phyloP scores from a whole-genome alignment of 1,140 invertebrate species.

The Varroa destructor region DNA sequence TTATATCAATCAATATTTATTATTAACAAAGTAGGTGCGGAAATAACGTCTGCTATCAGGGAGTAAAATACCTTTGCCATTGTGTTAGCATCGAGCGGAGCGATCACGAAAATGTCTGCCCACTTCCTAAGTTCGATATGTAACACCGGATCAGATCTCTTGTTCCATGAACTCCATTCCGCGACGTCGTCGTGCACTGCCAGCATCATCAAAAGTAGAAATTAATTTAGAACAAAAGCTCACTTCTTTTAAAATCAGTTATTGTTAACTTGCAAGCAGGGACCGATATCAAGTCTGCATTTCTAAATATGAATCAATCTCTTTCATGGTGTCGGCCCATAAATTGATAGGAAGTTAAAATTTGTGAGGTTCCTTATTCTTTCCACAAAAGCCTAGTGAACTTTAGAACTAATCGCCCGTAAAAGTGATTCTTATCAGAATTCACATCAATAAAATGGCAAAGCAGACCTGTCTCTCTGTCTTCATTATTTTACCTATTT shows the following conservation, averaged over 20 bases:
- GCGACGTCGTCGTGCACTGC: slow-evolving; percentile 61
- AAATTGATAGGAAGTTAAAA: too few relatives aligned
- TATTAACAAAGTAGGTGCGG: too few relatives aligned
- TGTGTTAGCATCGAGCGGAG: slow-evolving; percentile 92
- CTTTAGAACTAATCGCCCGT: too few relatives aligned
- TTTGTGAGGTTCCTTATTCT: too few relatives aligned
- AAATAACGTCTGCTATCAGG: too few relatives aligned
- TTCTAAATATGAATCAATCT: slow-evolving; percentile 2
- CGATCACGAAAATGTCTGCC: slow-evolving; percentile 84
- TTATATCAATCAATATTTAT: too few relatives aligned
- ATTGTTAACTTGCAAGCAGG: too few relatives aligned
- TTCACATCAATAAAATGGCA: neutral
- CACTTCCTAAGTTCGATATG: slow-evolving; percentile 92
- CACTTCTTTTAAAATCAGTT: too few relatives aligned
- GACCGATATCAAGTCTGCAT: too few relatives aligned
- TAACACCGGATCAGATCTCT: slow-evolving; percentile 79
- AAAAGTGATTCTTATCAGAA: too few relatives aligned
- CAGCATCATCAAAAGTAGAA: slow-evolving; percentile 32
- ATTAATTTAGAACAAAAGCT: too few relatives aligned
- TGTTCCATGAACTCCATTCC: slow-evolving; percentile 84
- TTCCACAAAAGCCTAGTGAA: neutral
- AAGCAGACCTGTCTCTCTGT: neutral
- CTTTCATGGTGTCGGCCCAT: neutral
- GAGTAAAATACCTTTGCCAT: slow-evolving; percentile 70
- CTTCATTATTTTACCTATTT: neutral